Evolutionary conservation across 2,888 invertebrate genomes (phyloP), one percentile per base, ranked within the genome.

Genomic region (Phoenoteleia sp.): DNA sequence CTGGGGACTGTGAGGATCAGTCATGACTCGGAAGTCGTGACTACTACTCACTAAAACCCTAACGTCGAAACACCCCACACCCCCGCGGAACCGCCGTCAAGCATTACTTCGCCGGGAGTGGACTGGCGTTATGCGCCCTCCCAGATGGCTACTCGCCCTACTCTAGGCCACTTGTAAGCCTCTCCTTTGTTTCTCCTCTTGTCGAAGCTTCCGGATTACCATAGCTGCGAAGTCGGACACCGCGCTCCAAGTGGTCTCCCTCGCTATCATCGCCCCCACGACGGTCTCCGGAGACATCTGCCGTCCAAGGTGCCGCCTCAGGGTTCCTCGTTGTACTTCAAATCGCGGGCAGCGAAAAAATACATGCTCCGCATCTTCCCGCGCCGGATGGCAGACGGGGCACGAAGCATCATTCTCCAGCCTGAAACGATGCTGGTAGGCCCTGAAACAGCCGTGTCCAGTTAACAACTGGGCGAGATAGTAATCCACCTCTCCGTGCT

Each of bases 261-360:
- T n/a, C n/a, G n/a, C n/a, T n/a, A n/a, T n/a, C n/a, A n/a, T n/a
- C n/a, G n/a, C n/a, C n/a, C n/a, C n/a, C n/a, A n/a, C n/a, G n/a
- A n/a, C n/a, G n/a, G n/a, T n/a, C n/a, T 49, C 23, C 49, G 49
- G 49, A 13, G 49, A 23, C 27, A 39, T 42, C 36, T 45, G 47
- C 29, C 17, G 33, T 25, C 2, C 15, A 23, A 54, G 13, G 42
- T n/a, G 3, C 15, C 42, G n/a, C 3, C 7, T n/a, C 15, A 42
- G 15, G 19, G 0, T 71, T 45, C n/a, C 47, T 45, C 80, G 33
- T 25, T 85, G 72, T 6, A 7, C 23, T 3, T 33, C 6, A 27
- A 85, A 86, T 13, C 85, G 81, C 1, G 83, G 77, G 21, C 85
- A 87, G 0, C 13, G 23, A 52, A 84, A 87, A 60, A 84, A 81